Base-by-base conservation (phyloP, 2,113 vertebrate genomes). In the Macaca nemestrina region DNA sequence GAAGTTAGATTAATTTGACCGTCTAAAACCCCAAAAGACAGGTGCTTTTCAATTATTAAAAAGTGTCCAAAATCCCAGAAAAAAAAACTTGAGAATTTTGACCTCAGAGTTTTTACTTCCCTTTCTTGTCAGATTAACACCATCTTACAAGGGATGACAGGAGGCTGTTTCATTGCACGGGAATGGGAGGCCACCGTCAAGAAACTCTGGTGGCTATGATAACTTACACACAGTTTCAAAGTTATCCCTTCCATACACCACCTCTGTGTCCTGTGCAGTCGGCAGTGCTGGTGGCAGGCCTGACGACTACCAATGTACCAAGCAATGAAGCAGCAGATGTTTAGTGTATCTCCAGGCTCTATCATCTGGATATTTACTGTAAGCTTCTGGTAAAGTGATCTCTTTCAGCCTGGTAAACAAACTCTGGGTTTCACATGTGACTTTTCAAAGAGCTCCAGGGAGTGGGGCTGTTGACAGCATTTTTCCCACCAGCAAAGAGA, bases 401-500 rank as follows among this genome's bases (percentile, higher is more conserved):
- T 52, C 27, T 48, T 55, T 25, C 3, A 20, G 79, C 35, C 88
- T 87, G 43, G 57, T 61, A 82, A 85, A 93, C 55, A 84, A 64
- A 87, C 50, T 55, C 11, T 27, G 90, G 78, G 50, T 86, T 83
- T 94, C 86, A 92, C 57, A 11, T 0, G 55, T 59, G 92, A 91
- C 32, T 90, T 50, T 90, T 57, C 88, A 75, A 83, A 84, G 81
- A 75, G 79, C 73, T 97, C 72, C 64, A 86, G 80, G 90, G 57
- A 95, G 25, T 22, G 14, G 57, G 61, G 40, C 85, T 96, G 57
- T 70, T 35, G 43, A 67, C 3, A 87, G 27, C 55, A 40, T 75
- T 89, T 72, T 90, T 35, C 40, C 68, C 68, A 70, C 55, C 27
- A 92, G 73, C 48, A 85, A 61, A 23, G 43, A 93, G 48, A 45